Evolutionary conservation across 2,113 vertebrate species (phyloP).

Genomic region (Canis aureus): DNA sequence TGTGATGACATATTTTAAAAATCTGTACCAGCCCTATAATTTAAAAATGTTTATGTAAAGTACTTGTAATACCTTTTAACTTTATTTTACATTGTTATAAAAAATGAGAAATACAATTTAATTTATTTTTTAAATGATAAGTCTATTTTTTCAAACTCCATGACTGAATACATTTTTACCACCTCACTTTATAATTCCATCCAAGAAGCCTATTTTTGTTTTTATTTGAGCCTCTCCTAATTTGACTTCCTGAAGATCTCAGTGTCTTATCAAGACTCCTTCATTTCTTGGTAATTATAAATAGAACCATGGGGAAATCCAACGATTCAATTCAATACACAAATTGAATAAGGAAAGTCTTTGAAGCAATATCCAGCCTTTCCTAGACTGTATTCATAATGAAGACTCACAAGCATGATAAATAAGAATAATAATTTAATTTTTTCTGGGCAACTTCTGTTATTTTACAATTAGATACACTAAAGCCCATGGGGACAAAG

Average conservation of each 20-base stretch:
- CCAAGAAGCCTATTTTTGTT: background rate
- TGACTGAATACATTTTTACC: background rate
- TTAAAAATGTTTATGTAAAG: background rate
- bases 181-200: background rate
- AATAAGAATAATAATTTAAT: background rate
- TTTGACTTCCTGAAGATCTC: background rate
- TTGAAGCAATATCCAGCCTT: background rate
- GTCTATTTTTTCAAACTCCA: background rate
- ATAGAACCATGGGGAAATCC: background rate
- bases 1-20: background rate
- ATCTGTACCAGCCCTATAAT: background rate
- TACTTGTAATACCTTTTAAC: background rate
- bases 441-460: background rate
- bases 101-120: background rate
- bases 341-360: background rate
- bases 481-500: background rate
- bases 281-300: background rate
- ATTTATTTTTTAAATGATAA: background rate
- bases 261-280: background rate
- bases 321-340: background rate
- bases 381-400: background rate
- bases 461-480: background rate
- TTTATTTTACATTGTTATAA: background rate
- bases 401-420: background rate
- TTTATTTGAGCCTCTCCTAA: background rate